These are phyloP conservation scores for Trachelus troglodyta DNA, from an alignment of 2,888 invertebrate genomes.

Conservation along the genomic window DNA sequence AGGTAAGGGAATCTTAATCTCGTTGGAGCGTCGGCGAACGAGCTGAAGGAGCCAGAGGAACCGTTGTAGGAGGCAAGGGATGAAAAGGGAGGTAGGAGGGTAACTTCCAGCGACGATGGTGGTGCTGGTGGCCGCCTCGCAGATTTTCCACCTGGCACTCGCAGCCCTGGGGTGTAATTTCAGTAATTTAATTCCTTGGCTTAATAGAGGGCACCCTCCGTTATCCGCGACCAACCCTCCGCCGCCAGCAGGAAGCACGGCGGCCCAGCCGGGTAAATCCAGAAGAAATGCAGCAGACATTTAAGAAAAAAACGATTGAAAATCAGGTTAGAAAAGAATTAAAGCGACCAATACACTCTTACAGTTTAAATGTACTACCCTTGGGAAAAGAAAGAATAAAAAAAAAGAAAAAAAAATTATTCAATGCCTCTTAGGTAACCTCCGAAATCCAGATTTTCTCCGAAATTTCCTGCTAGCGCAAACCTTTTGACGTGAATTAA, in stretches of 20 bases:
- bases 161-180: conserved; percentile 48
- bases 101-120: conserved; percentile 5
- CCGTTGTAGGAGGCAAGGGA: neutral
- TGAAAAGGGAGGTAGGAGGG: neutral
- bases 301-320: neutral
- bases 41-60: neutral
- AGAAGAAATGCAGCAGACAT: neutral
- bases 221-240: neutral
- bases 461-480: neutral
- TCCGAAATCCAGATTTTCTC: neutral
- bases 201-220: conserved; percentile 38
- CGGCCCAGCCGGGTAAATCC: neutral
- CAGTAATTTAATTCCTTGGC: conserved; percentile 50
- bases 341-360: neutral
- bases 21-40: conserved; percentile 29
- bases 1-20: conserved; percentile 54
- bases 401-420: too few relatives aligned
- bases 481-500: neutral
- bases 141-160: conserved; percentile 49
- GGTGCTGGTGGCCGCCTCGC: conserved; percentile 37
- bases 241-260: neutral
- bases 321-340: neutral
- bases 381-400: neutral
- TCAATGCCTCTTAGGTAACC: neutral
- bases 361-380: neutral